Evolutionary conservation across 2,888 invertebrate species (phyloP).

Genomic region (Lypha dubia): DNA sequence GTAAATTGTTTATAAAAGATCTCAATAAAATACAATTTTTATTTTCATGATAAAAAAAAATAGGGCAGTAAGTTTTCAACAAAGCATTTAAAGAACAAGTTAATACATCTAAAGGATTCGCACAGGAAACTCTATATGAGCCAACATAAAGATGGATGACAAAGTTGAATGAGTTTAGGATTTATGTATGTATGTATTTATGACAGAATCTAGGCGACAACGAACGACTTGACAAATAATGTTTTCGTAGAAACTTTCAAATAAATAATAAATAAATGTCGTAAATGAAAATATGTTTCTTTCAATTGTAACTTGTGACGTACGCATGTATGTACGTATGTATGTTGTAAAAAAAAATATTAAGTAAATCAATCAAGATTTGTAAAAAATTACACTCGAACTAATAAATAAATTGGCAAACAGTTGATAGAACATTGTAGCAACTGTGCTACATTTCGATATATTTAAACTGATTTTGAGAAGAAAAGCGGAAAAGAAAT

Average conservation of each 20-base stretch:
- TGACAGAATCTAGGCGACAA: slow-evolving; percentile 2
- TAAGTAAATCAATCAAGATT: background rate
- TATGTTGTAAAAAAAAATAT: no score
- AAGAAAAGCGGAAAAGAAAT: no score
- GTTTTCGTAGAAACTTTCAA: slow-evolving; percentile 3
- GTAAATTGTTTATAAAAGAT: slow-evolving; percentile 3
- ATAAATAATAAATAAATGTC: background rate
- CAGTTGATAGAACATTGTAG: no score
- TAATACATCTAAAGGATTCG: slow-evolving; percentile 6
- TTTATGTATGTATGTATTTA: slow-evolving; percentile 10
- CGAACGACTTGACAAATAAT: background rate
- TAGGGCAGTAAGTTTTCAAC: background rate
- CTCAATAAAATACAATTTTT: background rate
- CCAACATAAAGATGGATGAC: background rate
- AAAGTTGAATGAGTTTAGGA: background rate
- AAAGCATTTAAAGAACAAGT: background rate
- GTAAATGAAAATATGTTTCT: background rate
- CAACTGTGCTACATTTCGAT: no score
- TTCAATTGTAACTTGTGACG: background rate
- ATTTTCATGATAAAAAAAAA: background rate
- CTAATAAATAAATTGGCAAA: background rate
- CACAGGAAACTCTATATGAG: background rate
- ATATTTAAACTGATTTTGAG: no score
- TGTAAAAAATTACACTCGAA: background rate
- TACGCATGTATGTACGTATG: no score